A percentile compares a stretch with the other conserved stretches of the same genome.
Conservation (phyloP, 2,797 vertebrate species). For the Sparidentex hasta region DNA sequence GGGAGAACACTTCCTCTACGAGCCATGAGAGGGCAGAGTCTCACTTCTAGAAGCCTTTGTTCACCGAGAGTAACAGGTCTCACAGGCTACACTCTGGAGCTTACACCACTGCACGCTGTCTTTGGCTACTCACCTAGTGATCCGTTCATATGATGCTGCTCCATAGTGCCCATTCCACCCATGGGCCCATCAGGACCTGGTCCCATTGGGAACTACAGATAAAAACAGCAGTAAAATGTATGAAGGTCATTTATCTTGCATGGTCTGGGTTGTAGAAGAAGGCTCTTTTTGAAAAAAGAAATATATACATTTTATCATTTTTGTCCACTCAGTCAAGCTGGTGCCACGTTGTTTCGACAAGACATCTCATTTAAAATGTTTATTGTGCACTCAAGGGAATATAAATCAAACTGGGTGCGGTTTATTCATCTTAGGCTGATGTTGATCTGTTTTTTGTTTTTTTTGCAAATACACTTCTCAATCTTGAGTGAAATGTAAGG, state of each 20-base stretch:
- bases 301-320: too few relatives aligned
- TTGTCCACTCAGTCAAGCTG: too few relatives aligned
- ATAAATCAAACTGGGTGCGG: too few relatives aligned
- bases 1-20: constrained; percentile 39
- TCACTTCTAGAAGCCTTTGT: constrained; percentile 27
- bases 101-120: neutral
- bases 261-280: neutral
- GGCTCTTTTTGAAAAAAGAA: too few relatives aligned
- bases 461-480: too few relatives aligned
- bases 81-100: neutral
- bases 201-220: constrained; percentile 91
- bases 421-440: too few relatives aligned
- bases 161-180: constrained; percentile 92
- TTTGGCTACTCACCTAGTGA: constrained; percentile 89
- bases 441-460: too few relatives aligned
- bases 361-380: too few relatives aligned
- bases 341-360: too few relatives aligned
- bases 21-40: constrained; percentile 73
- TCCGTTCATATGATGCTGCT: constrained; percentile 95
- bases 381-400: too few relatives aligned
- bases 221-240: neutral
- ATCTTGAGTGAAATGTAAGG: neutral
- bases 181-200: constrained; percentile 91
- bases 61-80: constrained; percentile 18
- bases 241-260: neutral